These are phyloP conservation scores for Acleris sparsana DNA, from an alignment of 2,888 invertebrate genomes.

Conservation along the genomic window DNA sequence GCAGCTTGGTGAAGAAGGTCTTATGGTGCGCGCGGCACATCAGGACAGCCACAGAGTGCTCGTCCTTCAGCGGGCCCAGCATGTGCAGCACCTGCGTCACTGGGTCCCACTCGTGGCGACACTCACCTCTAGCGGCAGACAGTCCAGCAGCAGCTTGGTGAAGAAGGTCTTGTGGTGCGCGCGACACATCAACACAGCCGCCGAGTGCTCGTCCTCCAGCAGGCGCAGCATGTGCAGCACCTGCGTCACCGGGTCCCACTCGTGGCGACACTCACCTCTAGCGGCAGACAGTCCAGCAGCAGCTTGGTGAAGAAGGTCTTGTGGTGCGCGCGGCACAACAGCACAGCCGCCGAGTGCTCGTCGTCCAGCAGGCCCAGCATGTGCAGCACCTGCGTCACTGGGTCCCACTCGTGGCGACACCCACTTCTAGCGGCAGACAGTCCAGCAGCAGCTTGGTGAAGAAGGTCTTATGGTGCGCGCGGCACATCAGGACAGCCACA, in stretches of 20 bases:
- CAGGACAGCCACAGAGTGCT: slow-evolving; percentile 96
- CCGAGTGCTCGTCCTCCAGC: slow-evolving; percentile 94
- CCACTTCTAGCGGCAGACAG: slow-evolving; percentile 95
- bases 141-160: slow-evolving; percentile 98
- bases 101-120: neutral
- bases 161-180: slow-evolving; percentile 99
- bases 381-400: slow-evolving; percentile 92
- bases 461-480: slow-evolving; percentile 98
- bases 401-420: slow-evolving; percentile 8
- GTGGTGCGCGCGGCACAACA: slow-evolving; percentile 98
- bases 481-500: slow-evolving; percentile 98
- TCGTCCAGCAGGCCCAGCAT: slow-evolving; percentile 98
- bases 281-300: slow-evolving; percentile 97
- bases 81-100: slow-evolving; percentile 96
- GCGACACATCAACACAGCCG: slow-evolving; percentile 98
- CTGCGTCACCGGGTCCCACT: no score
- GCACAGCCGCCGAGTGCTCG: slow-evolving; percentile 96
- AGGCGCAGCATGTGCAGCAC: slow-evolving; percentile 80
- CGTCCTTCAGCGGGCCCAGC: slow-evolving; percentile 97
- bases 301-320: slow-evolving; percentile 99
- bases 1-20: slow-evolving; percentile 98
- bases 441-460: slow-evolving; percentile 99
- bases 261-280: slow-evolving; percentile 85
- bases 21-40: slow-evolving; percentile 99
- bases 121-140: slow-evolving; percentile 94